Percentiles rank a stretch among this genome's conserved stretches.
phyloP scores from a whole-genome alignment of 1,140 invertebrate species.

The Atta texana region DNA sequence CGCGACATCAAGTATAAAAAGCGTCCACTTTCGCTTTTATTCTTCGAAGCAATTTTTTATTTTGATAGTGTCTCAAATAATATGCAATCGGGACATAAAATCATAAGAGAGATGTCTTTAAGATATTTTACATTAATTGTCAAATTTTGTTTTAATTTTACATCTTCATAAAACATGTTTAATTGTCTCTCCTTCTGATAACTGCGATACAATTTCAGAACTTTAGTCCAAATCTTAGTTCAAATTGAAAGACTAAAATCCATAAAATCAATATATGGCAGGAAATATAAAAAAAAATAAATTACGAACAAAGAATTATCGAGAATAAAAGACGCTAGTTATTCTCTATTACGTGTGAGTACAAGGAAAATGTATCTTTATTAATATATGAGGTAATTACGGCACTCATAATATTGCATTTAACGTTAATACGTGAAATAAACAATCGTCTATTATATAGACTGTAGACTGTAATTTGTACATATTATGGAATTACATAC shows the following conservation, averaged over 20 bases:
- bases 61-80: neutral
- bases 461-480: conserved; percentile 37
- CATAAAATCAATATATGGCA: neutral
- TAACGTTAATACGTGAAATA: conserved; percentile 26
- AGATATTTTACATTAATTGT: neutral
- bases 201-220: neutral
- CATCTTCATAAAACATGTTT: neutral
- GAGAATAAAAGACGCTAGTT: neutral
- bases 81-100: no score
- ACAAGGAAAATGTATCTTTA: neutral
- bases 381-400: conserved; percentile 18
- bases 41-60: neutral
- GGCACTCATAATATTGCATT: neutral
- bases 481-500: conserved; percentile 1
- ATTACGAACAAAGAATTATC: neutral
- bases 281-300: neutral
- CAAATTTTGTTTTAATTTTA: neutral
- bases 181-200: neutral
- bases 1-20: neutral
- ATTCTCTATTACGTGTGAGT: neutral
- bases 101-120: no score
- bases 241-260: neutral
- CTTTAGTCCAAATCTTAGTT: neutral
- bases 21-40: conserved; percentile 2
- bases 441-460: conserved; percentile 31